Base-by-base conservation (phyloP, 1,140 invertebrate genomes). In the Hermetia illucens region DNA sequence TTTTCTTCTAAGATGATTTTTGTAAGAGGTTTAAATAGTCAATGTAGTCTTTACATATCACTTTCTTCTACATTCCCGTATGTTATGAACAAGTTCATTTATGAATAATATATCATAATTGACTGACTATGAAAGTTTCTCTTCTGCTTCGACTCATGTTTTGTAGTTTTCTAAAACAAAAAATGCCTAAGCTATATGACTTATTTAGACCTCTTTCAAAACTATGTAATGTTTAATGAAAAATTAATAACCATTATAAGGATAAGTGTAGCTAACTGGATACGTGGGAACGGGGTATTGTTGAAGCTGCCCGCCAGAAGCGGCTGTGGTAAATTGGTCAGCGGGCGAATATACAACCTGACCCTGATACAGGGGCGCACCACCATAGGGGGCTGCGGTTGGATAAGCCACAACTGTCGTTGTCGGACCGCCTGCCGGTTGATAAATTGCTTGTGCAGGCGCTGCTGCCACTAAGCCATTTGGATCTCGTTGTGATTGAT, bases 181-280 rank as follows among this genome's bases (percentile, higher is more conserved):
- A n/a, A n/a, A n/a, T n/a, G n/a, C n/a, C n/a, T n/a, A n/a, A n/a
- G n/a, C n/a, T n/a, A n/a, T 16, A 3, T 27, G 21, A 32, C 10
- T 12, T 18, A 18, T 8, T 17, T 16, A 35, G 5, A 21, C 15
- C 5, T 29, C 3, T 4, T 6, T 4, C 4, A 15, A 29, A 15
- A 15, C 31, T 21, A 19, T 19, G 30, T 32, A 5, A 12, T n/a
- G n/a, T n/a, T n/a, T n/a, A n/a, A n/a, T n/a, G n/a, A n/a, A n/a
- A n/a, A n/a, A n/a, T 21, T 20, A 38, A 24, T 41, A 24, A 46
- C 44, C 42, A 47, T 60, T 57, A 34, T 54, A 60, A 5, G 49
- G 53, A 48, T 56, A 56, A 15, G 55, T 47, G 48, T 59, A 58
- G 31, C 54, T 43, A 27, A 60, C 55, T 17, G 57, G 57, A 46